Evolutionary conservation across 1,140 invertebrate species (phyloP).

Genomic region (Chionoecetes opilio): DNA sequence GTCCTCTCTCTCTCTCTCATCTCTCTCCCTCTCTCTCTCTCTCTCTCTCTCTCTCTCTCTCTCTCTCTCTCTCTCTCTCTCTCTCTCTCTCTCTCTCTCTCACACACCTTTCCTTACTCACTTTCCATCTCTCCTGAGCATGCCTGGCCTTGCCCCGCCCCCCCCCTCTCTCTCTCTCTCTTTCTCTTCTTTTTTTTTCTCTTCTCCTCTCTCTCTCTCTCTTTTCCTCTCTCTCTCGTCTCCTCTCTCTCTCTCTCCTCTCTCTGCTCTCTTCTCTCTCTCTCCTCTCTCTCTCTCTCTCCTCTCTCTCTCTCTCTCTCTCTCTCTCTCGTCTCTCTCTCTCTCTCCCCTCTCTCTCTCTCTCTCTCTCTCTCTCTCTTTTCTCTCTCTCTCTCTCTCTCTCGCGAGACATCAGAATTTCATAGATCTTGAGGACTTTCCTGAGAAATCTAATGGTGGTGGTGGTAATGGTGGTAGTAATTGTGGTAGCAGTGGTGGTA

Average conservation of each 20-base stretch:
- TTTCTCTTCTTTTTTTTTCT: neutral
- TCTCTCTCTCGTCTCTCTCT: neutral
- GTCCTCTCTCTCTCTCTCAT: no score
- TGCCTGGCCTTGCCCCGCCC: no score
- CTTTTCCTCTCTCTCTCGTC: no score
- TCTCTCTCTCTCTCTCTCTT: neutral
- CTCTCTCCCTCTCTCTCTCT: no score
- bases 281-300: no score
- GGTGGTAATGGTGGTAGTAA: neutral
- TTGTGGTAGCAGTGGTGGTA: no score
- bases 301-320: neutral
- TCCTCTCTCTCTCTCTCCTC: no score
- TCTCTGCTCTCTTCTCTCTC: no score
- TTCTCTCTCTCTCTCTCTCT: no score
- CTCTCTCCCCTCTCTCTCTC: neutral
- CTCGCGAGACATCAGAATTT: neutral
- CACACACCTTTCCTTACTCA: neutral
- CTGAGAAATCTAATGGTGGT: neutral
- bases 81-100: neutral
- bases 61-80: neutral
- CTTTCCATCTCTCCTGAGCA: neutral
- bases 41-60: no score
- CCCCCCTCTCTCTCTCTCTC: no score
- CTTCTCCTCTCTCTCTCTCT: no score
- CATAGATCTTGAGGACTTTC: neutral